phyloP scores from a whole-genome alignment of 1,140 invertebrate species.

The Schlechtendalia chinensis region DNA sequence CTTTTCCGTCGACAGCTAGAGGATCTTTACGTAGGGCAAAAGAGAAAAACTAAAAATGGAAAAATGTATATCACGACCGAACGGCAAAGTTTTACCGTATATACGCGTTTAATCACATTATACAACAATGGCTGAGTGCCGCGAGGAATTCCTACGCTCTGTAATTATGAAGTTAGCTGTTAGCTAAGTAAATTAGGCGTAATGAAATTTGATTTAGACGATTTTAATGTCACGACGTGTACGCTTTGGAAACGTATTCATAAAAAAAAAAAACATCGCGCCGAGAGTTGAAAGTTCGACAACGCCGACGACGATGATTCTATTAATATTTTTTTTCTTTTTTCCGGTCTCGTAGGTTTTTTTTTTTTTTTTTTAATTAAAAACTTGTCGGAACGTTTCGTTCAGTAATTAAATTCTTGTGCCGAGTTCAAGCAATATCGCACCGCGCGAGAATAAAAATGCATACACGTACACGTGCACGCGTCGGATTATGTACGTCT shows the following conservation, averaged over 20 bases:
- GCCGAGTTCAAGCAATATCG: too few relatives aligned
- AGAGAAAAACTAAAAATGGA: neutral
- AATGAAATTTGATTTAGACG: conserved; percentile 45
- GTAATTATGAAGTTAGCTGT: conserved; percentile 44
- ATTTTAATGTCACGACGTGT: conserved; percentile 21
- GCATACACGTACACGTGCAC: too few relatives aligned
- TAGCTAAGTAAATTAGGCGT: conserved; percentile 41
- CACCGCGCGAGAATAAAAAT: too few relatives aligned
- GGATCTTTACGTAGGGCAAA: neutral
- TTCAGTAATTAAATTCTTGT: neutral
- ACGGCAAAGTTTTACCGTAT: conserved; percentile 36
- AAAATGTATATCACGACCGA: conserved; percentile 33
- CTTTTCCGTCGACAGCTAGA: neutral
- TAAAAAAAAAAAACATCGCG: neutral
- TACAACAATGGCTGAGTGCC: conserved; percentile 14
- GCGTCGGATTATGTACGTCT: too few relatives aligned
- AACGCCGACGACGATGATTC: neutral
- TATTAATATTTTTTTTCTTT: neutral
- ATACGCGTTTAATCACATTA: conserved; percentile 37
- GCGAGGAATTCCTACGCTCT: conserved; percentile 14
- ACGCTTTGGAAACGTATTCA: neutral
- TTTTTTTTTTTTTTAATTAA: neutral
- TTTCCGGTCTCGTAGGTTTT: neutral
- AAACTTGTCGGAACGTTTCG: neutral
- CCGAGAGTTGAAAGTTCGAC: conserved; percentile 1